Percentiles rank a stretch among this genome's conserved stretches.
Conservation (phyloP, 1,140 invertebrate species). For the Papilio glaucus region DNA sequence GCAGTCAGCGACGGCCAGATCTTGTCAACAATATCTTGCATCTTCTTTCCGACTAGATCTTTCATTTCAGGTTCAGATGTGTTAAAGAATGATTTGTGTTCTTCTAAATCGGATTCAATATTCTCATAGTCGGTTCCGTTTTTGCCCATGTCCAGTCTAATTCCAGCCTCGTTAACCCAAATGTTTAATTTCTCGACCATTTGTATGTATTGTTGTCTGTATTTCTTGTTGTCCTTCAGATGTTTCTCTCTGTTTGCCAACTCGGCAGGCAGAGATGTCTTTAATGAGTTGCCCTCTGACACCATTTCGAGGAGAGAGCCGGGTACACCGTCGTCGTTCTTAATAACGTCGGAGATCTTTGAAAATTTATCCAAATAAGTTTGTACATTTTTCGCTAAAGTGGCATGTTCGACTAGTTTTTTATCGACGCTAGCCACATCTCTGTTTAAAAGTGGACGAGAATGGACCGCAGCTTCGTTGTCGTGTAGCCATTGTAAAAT, state of each 20-base stretch:
- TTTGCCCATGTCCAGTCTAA: slow-evolving; percentile 89
- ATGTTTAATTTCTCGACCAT: slow-evolving; percentile 90
- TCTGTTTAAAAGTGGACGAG: slow-evolving; percentile 91
- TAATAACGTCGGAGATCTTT: slow-evolving; percentile 87
- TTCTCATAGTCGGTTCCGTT: slow-evolving; percentile 95
- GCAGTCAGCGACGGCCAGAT: slow-evolving; percentile 93
- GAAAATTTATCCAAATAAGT: slow-evolving; percentile 88
- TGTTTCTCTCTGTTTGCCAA: slow-evolving; percentile 91
- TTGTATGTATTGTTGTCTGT: slow-evolving; percentile 89
- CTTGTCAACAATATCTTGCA: slow-evolving; percentile 92
- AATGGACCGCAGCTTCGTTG: slow-evolving; percentile 92
- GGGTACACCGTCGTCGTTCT: slow-evolving; percentile 90
- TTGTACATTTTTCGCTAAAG: slow-evolving; percentile 88
- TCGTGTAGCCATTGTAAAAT: slow-evolving; percentile 93
- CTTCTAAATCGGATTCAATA: slow-evolving; percentile 91
- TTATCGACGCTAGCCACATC: slow-evolving; percentile 91
- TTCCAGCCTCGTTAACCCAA: slow-evolving; percentile 94
- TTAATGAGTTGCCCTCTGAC: slow-evolving; percentile 90
- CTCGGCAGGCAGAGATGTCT: slow-evolving; percentile 90
- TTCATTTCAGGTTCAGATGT: slow-evolving; percentile 88
- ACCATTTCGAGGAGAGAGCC: slow-evolving; percentile 91
- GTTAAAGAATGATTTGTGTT: slow-evolving; percentile 94
- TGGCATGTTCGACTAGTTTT: slow-evolving; percentile 91
- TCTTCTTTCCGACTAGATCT: slow-evolving; percentile 91
- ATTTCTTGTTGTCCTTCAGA: slow-evolving; percentile 90